Conservation (phyloP, 2,888 invertebrate species). For the Epsilonema sp. region DNA sequence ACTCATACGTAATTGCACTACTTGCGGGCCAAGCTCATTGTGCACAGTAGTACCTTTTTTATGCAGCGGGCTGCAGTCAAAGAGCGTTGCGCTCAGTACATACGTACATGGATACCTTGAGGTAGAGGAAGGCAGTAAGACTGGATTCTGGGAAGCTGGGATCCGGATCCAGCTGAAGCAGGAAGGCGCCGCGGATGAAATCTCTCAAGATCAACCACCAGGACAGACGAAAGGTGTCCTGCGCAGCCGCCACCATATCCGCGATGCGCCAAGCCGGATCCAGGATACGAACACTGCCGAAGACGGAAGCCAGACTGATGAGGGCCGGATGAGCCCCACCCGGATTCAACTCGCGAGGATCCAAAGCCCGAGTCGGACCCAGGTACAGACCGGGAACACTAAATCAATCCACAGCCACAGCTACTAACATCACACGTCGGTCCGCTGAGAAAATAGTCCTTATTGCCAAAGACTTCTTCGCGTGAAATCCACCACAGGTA, state of each 20-base stretch:
- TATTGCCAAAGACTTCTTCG: too few relatives aligned
- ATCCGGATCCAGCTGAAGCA: conserved; percentile 8
- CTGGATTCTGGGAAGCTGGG: conserved; percentile 3
- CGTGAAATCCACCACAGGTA: too few relatives aligned
- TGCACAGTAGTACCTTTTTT: too few relatives aligned
- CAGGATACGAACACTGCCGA: conserved; percentile 1
- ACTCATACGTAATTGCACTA: too few relatives aligned
- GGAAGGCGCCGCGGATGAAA: conserved; percentile 8
- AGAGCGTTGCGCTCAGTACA: too few relatives aligned
- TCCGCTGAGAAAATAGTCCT: too few relatives aligned
- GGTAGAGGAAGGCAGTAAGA: conserved; percentile 9
- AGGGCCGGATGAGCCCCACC: background rate
- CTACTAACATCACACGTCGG: background rate
- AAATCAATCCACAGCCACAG: background rate
- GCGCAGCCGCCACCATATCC: background rate
- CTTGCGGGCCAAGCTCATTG: too few relatives aligned
- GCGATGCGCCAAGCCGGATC: background rate
- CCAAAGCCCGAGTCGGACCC: background rate
- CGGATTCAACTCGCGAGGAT: background rate
- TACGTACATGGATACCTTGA: too few relatives aligned
- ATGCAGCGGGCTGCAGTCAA: too few relatives aligned
- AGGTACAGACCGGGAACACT: background rate
- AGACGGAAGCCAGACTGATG: background rate
- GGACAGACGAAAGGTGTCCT: background rate
- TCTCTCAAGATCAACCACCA: conserved; percentile 5